These are phyloP conservation scores for Oligia fasciuncula DNA, from an alignment of 2,888 invertebrate genomes.

Conservation along the genomic window DNA sequence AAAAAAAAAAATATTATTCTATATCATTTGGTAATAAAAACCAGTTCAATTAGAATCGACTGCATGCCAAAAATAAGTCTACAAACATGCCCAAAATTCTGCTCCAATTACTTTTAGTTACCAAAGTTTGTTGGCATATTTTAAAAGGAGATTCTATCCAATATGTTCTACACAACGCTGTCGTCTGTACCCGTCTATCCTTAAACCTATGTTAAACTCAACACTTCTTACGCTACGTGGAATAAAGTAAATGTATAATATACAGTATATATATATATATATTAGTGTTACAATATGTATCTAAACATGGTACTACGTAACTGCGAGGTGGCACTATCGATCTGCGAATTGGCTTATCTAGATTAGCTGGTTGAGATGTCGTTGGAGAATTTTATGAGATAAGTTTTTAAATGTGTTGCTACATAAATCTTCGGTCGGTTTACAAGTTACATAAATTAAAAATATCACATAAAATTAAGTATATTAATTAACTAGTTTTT, in stretches of 20 bases:
- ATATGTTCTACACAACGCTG: constrained; percentile 70
- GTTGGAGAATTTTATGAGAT: neutral
- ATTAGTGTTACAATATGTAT: constrained; percentile 73
- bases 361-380: constrained; percentile 41
- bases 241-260: constrained; percentile 82
- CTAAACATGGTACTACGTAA: constrained; percentile 81
- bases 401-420: neutral
- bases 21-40: constrained; percentile 13
- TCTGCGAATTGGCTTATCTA: constrained; percentile 78
- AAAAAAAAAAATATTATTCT: constrained; percentile 2
- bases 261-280: constrained; percentile 57
- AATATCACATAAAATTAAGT: neutral
- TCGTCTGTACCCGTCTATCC: constrained; percentile 82
- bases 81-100: constrained; percentile 28
- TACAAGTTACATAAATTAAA: neutral
- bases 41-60: neutral
- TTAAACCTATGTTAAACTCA: constrained; percentile 80
- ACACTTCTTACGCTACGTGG: constrained; percentile 86
- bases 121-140: constrained; percentile 71
- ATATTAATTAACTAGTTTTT: neutral
- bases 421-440: neutral
- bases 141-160: constrained; percentile 80
- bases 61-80: neutral
- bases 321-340: constrained; percentile 87
- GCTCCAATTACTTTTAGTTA: constrained; percentile 6